A percentile compares a stretch with the other conserved stretches of the same genome.
phyloP scores from a whole-genome alignment of 2,797 vertebrate genomes.

The Lycodopsis pacificus region DNA sequence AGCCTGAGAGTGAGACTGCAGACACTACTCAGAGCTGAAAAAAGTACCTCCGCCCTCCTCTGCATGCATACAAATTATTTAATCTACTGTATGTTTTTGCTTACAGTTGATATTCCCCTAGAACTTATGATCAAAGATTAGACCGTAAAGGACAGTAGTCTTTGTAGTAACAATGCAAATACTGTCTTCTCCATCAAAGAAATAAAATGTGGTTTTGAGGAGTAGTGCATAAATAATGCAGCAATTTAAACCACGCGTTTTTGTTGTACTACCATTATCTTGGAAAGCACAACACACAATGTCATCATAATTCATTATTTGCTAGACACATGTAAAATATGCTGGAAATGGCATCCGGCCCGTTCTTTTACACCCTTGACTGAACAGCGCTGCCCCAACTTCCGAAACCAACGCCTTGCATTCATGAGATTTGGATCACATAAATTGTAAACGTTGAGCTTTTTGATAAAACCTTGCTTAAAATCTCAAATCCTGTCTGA shows the following conservation, averaged over 20 bases:
- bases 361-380: neutral
- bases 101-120: neutral
- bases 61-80: neutral
- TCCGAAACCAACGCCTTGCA: neutral
- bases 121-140: neutral
- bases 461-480: neutral
- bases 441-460: neutral
- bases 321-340: neutral
- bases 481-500: constrained; percentile 2
- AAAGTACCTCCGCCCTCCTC: neutral
- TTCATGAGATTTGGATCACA: neutral
- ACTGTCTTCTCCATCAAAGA: neutral
- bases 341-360: neutral
- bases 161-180: neutral
- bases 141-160: neutral
- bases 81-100: neutral
- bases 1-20: neutral
- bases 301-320: neutral
- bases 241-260: neutral
- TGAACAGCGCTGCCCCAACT: too few relatives aligned
- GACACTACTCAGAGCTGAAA: neutral
- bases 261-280: neutral
- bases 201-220: neutral
- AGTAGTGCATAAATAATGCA: neutral
- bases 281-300: neutral